Base-by-base conservation (phyloP, 2,797 vertebrate species). In the Halcyon leucocephala region DNA sequence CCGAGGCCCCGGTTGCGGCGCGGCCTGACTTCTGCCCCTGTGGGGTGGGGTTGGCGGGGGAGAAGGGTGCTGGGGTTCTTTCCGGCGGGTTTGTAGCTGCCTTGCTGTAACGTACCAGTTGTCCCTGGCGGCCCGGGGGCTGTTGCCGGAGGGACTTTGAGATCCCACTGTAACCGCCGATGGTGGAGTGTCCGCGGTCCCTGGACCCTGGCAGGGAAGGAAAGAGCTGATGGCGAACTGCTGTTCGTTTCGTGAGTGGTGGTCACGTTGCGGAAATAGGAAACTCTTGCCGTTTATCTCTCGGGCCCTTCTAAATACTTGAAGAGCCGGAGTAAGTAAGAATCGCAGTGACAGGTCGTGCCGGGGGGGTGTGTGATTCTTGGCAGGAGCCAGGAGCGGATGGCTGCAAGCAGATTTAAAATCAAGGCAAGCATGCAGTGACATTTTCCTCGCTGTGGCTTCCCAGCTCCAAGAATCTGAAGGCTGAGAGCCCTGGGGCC, bases 131-230 rank as follows among this genome's bases (percentile, higher is more conserved):
- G 35, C 22, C 10, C 26, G 3, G 42, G 19, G 55, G 25, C 42
- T 28, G 33, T 7, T 13, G 48, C 39, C 5, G 24, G 8, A 0
- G n/a, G 71, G 12, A 2, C n/a, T 25, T 24, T 0, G 19, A 0
- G 28, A 21, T 35, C 14, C 31, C 15, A 0, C 52, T 3, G n/a
- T 3, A 3, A 5, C 9, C 7, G 51, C 5, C 8, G 0, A 2
- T 1, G 58, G 46, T 20, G 2, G 17, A 5, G 33, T 4, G 52
- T 6, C 57, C 24, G 3, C 11, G 44, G 44, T 22, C 21, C 44
- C 44, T 13, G 3, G 2, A 35, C 21, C 44, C 44, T 13, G 3
- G 2, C 39, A 4, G 62, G n/a, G 77, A 12, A 2, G 46, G 41
- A 9, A 16, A 0, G 49, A 31, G 29, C 54, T 24, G 2, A 13